phyloP scores from a whole-genome alignment of 2,888 invertebrate genomes.

The Miltochrista miniata region DNA sequence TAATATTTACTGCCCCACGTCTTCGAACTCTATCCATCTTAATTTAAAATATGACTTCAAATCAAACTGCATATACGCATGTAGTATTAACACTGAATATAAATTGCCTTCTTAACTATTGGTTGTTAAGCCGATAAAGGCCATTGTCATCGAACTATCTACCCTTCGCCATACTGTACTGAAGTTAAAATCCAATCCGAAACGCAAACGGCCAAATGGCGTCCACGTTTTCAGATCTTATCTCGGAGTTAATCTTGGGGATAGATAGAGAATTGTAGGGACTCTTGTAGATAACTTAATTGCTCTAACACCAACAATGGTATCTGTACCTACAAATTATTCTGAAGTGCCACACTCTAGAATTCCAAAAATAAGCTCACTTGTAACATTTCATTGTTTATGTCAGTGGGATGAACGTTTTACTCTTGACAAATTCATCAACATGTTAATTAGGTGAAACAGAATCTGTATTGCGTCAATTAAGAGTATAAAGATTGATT shows the following conservation, averaged over 20 bases:
- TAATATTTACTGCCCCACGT: slow-evolving; percentile 23
- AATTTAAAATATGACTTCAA: slow-evolving; percentile 47
- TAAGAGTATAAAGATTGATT: slow-evolving; percentile 66
- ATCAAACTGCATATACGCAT: slow-evolving; percentile 34
- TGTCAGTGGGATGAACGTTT: slow-evolving; percentile 30
- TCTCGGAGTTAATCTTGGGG: slow-evolving; percentile 69
- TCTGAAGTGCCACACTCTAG: slow-evolving; percentile 20
- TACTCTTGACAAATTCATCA: slow-evolving; percentile 54
- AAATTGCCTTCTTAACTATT: slow-evolving; percentile 67
- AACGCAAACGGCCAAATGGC: slow-evolving; percentile 73
- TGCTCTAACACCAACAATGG: slow-evolving; percentile 60
- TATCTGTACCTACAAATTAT: slow-evolving; percentile 52
- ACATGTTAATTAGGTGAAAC: slow-evolving; percentile 48
- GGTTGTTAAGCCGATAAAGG: slow-evolving; percentile 65
- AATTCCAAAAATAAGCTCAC: slow-evolving; percentile 14
- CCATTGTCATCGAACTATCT: slow-evolving; percentile 71
- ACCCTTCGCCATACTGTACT: slow-evolving; percentile 57
- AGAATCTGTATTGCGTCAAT: slow-evolving; percentile 59
- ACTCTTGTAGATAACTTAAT: slow-evolving; percentile 71
- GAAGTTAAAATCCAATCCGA: slow-evolving; percentile 75
- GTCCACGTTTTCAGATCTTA: slow-evolving; percentile 74
- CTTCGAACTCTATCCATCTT: slow-evolving; percentile 36
- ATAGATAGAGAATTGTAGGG: slow-evolving; percentile 60
- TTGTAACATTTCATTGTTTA: slow-evolving; percentile 24
- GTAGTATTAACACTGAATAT: slow-evolving; percentile 62